Percentiles rank a stretch among this genome's conserved stretches.
phyloP scores from a whole-genome alignment of 1,140 invertebrate genomes.

The Piezodorus guildinii region DNA sequence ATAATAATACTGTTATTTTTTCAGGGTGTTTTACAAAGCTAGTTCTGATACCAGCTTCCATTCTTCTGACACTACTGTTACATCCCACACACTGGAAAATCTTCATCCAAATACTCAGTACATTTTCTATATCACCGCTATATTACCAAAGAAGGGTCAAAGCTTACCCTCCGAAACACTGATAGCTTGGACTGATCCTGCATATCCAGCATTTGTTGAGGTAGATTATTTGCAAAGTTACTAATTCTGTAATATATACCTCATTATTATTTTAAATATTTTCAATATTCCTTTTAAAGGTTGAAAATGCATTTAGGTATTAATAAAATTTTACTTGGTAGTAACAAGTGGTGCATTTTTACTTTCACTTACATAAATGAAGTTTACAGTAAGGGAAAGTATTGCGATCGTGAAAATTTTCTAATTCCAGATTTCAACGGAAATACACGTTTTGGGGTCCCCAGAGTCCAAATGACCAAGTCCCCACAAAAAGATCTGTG shows the following conservation, averaged over 20 bases:
- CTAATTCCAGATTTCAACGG: too few relatives aligned
- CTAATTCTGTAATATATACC: too few relatives aligned
- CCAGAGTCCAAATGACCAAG: too few relatives aligned
- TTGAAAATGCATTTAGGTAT: too few relatives aligned
- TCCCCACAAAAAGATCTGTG: too few relatives aligned
- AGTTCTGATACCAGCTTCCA: conserved; percentile 45
- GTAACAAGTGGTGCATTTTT: too few relatives aligned
- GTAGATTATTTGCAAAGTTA: conserved; percentile 36
- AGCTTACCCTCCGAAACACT: conserved; percentile 65
- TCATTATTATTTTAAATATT: background rate
- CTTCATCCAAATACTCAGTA: conserved; percentile 65
- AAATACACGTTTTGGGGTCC: too few relatives aligned
- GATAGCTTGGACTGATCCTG: conserved; percentile 73
- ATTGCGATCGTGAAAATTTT: too few relatives aligned
- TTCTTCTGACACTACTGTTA: conserved; percentile 47
- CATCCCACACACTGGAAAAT: conserved; percentile 53
- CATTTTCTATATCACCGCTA: conserved; percentile 57
- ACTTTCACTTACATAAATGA: too few relatives aligned
- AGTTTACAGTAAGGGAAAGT: too few relatives aligned
- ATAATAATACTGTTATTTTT: conserved; percentile 9
- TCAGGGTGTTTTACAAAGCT: conserved; percentile 53
- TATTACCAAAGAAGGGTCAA: conserved; percentile 46
- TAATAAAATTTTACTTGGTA: too few relatives aligned
- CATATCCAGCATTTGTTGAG: conserved; percentile 72
- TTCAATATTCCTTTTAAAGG: background rate